A percentile compares a stretch with the other conserved stretches of the same genome.
These are phyloP conservation scores for Alviniconcha marisindica DNA, from an alignment of 1,140 invertebrate species.

Conservation along the genomic window DNA sequence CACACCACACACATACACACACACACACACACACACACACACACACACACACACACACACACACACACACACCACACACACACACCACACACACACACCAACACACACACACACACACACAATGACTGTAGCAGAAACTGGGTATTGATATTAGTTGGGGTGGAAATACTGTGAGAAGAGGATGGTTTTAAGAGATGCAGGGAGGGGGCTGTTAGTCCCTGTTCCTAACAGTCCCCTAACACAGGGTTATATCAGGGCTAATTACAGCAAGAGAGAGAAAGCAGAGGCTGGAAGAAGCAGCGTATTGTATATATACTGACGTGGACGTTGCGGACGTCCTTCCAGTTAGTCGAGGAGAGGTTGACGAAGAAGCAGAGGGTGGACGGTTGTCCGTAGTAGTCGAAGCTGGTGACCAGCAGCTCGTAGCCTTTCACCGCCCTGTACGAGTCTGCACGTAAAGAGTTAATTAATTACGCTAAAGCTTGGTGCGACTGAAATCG, in stretches of 20 bases:
- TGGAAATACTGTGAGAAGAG: no score
- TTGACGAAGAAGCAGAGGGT: slow-evolving; percentile 20
- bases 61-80: not conserved
- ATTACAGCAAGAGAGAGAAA: no score
- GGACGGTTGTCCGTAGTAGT: no score
- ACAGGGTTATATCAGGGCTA: no score
- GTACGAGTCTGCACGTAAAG: slow-evolving; percentile 23
- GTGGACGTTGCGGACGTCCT: not conserved
- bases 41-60: not conserved
- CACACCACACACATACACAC: not conserved
- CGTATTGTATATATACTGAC: not conserved
- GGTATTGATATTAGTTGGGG: no score
- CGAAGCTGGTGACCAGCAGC: not conserved
- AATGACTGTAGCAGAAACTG: no score
- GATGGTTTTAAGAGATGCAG: no score
- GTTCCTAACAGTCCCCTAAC: no score
- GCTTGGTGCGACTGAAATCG: not conserved
- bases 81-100: not conserved
- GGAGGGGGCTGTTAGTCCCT: no score
- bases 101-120: not conserved
- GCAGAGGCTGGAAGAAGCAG: no score
- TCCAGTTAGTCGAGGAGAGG: slow-evolving; percentile 6
- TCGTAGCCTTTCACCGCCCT: slow-evolving; percentile 27
- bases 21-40: not conserved
- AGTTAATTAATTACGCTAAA: not conserved